Conservation (phyloP, 2,113 vertebrate genomes). For the Thermophis baileyi region DNA sequence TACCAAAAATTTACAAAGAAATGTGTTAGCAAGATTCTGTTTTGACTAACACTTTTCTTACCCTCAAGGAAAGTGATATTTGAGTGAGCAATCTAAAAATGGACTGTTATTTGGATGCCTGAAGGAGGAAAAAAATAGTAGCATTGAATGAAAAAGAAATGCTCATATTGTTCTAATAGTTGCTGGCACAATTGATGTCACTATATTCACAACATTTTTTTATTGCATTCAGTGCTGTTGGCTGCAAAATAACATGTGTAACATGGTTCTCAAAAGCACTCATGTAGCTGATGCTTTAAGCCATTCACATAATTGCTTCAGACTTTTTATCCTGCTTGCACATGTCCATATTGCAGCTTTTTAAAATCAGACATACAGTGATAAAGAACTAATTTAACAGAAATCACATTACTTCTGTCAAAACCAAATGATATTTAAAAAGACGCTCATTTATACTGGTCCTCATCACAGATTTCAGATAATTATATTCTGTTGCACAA, state of each 20-base stretch:
- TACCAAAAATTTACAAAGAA: not conserved
- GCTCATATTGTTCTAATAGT: conserved; percentile 17
- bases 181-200: not conserved
- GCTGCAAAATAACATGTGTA: not conserved
- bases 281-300: conserved; percentile 9
- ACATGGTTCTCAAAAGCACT: not conserved
- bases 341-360: not conserved
- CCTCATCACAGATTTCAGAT: not conserved
- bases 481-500: not conserved
- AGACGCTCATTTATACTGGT: not conserved
- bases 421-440: not conserved
- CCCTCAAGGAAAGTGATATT: not conserved
- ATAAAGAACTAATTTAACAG: not conserved
- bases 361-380: not conserved
- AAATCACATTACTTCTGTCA: not conserved
- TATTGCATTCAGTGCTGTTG: conserved; percentile 5
- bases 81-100: not conserved
- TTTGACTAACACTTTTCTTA: not conserved
- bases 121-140: not conserved
- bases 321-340: accelerated
- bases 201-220: conserved; percentile 23
- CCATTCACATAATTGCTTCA: not conserved
- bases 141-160: not conserved
- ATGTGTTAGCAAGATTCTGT: not conserved
- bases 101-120: conserved; percentile 15